Conservation (phyloP, 2,888 invertebrate genomes). For the Orgyia antiqua region DNA sequence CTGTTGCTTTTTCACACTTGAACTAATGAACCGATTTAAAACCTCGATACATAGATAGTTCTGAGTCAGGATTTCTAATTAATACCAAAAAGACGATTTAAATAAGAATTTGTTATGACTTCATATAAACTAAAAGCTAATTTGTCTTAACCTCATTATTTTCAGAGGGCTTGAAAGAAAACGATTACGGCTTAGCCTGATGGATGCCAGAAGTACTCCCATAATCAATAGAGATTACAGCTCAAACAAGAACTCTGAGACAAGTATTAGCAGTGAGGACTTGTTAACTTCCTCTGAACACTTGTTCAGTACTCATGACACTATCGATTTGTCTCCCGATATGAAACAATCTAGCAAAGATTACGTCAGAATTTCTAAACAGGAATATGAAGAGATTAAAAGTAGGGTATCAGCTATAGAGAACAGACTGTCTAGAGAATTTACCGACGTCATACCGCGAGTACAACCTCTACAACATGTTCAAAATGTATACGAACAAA, state of each 20-base stretch:
- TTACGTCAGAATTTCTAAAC: slow-evolving; percentile 84
- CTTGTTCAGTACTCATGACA: slow-evolving; percentile 65
- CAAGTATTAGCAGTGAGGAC: slow-evolving; percentile 65
- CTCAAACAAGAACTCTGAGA: slow-evolving; percentile 57
- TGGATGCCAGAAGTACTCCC: slow-evolving; percentile 65
- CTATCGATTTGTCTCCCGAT: slow-evolving; percentile 61
- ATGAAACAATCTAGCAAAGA: slow-evolving; percentile 70
- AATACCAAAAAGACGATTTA: too few species aligned
- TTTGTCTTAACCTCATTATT: too few species aligned
- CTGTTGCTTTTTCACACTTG: too few species aligned
- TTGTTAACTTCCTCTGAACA: slow-evolving; percentile 61
- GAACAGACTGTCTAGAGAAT: slow-evolving; percentile 82
- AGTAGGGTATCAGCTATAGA: slow-evolving; percentile 86
- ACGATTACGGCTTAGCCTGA: slow-evolving; percentile 61
- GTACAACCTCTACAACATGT: slow-evolving; percentile 80
- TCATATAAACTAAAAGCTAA: too few species aligned
- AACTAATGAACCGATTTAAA: too few species aligned
- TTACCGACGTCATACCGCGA: slow-evolving; percentile 69
- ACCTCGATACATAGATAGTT: too few species aligned
- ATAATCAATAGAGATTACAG: slow-evolving; percentile 53
- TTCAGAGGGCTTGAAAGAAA: slow-evolving; percentile 69
- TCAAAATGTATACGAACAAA: slow-evolving; percentile 85
- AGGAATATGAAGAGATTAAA: slow-evolving; percentile 88
- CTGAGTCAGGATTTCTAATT: too few species aligned
- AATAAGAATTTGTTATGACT: too few species aligned